phyloP scores from a whole-genome alignment of 2,797 vertebrate genomes.

The Salarias fasciatus region DNA sequence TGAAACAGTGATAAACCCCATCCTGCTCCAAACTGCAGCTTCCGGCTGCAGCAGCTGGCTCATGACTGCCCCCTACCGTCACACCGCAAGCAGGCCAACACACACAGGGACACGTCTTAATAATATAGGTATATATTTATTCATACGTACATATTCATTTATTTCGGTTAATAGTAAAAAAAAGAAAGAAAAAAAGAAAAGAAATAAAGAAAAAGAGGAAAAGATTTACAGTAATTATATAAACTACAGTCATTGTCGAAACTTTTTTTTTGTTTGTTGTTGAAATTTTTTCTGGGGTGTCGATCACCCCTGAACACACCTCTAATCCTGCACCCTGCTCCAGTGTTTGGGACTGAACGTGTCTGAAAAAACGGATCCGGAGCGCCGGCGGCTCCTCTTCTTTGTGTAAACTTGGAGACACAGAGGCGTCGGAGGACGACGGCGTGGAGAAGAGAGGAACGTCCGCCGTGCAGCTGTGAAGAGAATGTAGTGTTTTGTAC shows the following conservation, averaged over 20 bases:
- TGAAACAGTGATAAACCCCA: no score
- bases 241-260: conserved; percentile 83
- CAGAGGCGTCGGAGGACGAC: conserved; percentile 20
- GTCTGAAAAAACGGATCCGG: conserved; percentile 28
- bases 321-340: conserved; percentile 42
- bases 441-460: conserved; percentile 8
- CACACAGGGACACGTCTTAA: conserved; percentile 73
- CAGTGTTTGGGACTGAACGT: conserved; percentile 63
- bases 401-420: conserved; percentile 42
- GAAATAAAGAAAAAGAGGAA: conserved; percentile 47
- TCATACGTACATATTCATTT: conserved; percentile 86
- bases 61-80: conserved; percentile 68
- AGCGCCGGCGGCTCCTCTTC: conserved; percentile 6
- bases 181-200: conserved; percentile 52
- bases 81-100: background rate
- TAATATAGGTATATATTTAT: conserved; percentile 90
- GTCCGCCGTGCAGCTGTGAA: background rate
- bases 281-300: conserved; percentile 70
- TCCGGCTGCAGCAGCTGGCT: conserved; percentile 5
- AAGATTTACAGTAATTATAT: conserved; percentile 81
- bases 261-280: no score
- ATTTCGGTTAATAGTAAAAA: conserved; percentile 86
- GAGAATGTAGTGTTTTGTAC: conserved; percentile 59
- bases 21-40: no score
- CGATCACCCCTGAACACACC: conserved; percentile 54